Percentiles rank a stretch among this genome's conserved stretches.
Conservation (phyloP, 2,888 invertebrate genomes). For the Synanthedon vespiformis region DNA sequence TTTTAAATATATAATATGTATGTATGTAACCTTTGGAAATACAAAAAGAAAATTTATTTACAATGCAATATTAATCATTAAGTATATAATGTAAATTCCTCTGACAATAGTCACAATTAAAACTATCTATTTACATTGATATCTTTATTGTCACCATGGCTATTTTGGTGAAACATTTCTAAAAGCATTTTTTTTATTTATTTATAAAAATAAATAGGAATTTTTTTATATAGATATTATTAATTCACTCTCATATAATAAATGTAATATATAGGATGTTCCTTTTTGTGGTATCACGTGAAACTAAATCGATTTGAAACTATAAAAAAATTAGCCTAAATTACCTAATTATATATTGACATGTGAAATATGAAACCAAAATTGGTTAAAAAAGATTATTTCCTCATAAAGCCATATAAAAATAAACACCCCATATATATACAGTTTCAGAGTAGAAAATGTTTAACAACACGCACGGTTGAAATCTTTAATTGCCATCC, state of each 20-base stretch:
- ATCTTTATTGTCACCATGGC: slow-evolving; percentile 66
- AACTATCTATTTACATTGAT: slow-evolving; percentile 63
- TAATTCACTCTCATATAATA: not conserved
- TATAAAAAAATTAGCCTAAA: too few species aligned
- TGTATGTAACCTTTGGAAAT: slow-evolving; percentile 16
- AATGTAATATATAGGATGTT: not conserved
- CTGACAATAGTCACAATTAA: slow-evolving; percentile 38
- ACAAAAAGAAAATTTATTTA: slow-evolving; percentile 42
- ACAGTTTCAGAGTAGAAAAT: too few species aligned
- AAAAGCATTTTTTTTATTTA: slow-evolving; percentile 5
- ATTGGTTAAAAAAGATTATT: too few species aligned
- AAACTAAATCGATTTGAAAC: too few species aligned
- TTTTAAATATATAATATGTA: too few species aligned
- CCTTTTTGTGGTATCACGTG: not conserved
- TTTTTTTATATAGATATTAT: not conserved
- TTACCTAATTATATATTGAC: too few species aligned
- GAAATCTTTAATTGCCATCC: slow-evolving; percentile 3
- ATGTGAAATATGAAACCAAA: too few species aligned
- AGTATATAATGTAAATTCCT: slow-evolving; percentile 15
- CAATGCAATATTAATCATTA: slow-evolving; percentile 20
- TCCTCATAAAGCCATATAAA: not conserved
- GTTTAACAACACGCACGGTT: too few species aligned
- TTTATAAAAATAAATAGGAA: not conserved
- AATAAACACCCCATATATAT: too few species aligned
- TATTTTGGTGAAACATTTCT: slow-evolving; percentile 48